These are phyloP conservation scores for Tapirus terrestris DNA, from an alignment of 2,113 vertebrate species.

Conservation along the genomic window DNA sequence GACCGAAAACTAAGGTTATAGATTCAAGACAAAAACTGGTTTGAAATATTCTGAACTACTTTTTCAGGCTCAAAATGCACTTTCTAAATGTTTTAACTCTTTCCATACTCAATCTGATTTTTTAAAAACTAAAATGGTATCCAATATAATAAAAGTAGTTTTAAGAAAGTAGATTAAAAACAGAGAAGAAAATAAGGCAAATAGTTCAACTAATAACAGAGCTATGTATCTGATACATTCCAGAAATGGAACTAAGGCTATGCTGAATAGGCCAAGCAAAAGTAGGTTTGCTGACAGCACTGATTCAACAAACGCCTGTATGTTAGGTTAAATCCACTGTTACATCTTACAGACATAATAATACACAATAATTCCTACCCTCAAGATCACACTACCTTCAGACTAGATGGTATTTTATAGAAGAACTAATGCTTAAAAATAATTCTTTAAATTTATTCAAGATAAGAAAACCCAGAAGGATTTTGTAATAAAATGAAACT, in stretches of 20 bases:
- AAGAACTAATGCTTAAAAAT: not conserved
- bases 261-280: not conserved
- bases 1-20: conserved; percentile 20
- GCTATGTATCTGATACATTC: conserved; percentile 9
- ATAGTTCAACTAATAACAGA: not conserved
- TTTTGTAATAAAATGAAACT: conserved; percentile 59
- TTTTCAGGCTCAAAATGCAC: conserved; percentile 46
- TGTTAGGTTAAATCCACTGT: not conserved
- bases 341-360: not conserved
- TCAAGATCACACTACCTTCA: not conserved
- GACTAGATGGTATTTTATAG: not conserved
- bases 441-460: conserved; percentile 44
- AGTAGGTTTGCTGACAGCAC: not conserved
- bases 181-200: not conserved
- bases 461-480: conserved; percentile 18
- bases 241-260: conserved; percentile 39
- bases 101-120: conserved; percentile 20
- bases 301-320: not conserved
- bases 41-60: conserved; percentile 39
- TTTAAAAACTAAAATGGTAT: conserved; percentile 53
- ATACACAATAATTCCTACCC: not conserved
- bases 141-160: not conserved
- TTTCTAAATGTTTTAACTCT: conserved; percentile 17
- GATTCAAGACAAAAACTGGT: conserved; percentile 21
- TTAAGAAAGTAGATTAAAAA: conserved; percentile 57